Evolutionary conservation across 35 echinoderm and acorn worm genomes (phyloP).

Genomic region (Holothuria glaberrima): DNA sequence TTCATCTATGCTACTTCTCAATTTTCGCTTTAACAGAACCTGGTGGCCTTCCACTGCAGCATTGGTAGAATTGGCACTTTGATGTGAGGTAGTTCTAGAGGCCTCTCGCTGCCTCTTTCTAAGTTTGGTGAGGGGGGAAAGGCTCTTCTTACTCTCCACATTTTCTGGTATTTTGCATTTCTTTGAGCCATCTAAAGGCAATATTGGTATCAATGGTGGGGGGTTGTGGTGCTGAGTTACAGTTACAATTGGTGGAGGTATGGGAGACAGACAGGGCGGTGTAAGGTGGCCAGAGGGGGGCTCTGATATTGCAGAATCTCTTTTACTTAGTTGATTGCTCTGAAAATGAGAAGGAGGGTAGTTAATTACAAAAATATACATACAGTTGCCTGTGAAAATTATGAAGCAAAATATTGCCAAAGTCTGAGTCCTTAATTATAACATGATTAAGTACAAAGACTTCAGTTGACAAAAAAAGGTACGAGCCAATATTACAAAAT

Average conservation of each 20-base stretch:
- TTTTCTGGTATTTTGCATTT: slow-evolving; percentile 1
- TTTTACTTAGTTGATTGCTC: not conserved
- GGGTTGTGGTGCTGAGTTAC: slow-evolving; percentile 74
- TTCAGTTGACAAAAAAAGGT: too few relatives aligned
- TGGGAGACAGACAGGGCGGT: slow-evolving; percentile 83
- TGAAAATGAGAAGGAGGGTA: too few relatives aligned
- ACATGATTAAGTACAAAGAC: too few relatives aligned
- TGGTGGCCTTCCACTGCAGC: slow-evolving; percentile 46
- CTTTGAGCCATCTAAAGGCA: slow-evolving; percentile 62
- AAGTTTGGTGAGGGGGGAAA: not conserved
- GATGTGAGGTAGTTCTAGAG: slow-evolving; percentile 53
- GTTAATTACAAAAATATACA: too few relatives aligned
- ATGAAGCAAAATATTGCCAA: too few relatives aligned
- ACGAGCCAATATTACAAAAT: too few relatives aligned
- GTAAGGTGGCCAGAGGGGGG: slow-evolving; percentile 35
- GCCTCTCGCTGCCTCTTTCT: not conserved
- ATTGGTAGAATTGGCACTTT: slow-evolving; percentile 53
- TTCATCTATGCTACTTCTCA: slow-evolving; percentile 20
- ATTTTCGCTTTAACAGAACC: slow-evolving; percentile 43
- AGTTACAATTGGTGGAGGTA: slow-evolving; percentile 83
- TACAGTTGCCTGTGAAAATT: too few relatives aligned
- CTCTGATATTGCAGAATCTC: slow-evolving; percentile 13
- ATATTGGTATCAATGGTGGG: slow-evolving; percentile 86
- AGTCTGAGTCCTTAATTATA: too few relatives aligned
- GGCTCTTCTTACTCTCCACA: not conserved